Base-by-base conservation (phyloP, 2,888 invertebrate genomes). In the Troides oblongomaculatus region DNA sequence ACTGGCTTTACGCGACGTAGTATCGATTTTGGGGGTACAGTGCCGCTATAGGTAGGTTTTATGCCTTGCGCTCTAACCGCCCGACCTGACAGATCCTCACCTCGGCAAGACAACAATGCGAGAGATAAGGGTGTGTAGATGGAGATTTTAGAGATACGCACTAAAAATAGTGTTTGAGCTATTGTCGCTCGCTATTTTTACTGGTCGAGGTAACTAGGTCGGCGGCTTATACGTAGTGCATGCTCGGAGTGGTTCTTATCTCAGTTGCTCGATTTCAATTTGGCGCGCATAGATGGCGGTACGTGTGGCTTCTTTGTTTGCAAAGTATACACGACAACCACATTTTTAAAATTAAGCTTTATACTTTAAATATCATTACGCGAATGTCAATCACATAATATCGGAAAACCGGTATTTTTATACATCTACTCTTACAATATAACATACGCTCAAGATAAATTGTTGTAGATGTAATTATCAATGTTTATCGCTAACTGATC, bases 101-200 rank as follows among this genome's bases (percentile, higher is more conserved):
- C 71, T 69, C 71, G 1, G 21, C 43, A 71, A 74, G 65, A 77
- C 67, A 80, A 79, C 81, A 80, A 79, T 77, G 73, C 71, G 68
- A 73, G 77, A 87, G 84, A 84, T 83, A 86, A 88, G 83, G 82
- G 78, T 81, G 79, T 83, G 81, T 85, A 82, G 78, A 83, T 85
- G 84, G 73, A 84, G 82, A 86, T 86, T 86, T 88, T 83, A 81
- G 80, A 86, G 86, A 90, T 89, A 88, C 84, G 84, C 83, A 86
- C 89, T 91, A 91, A 84, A 89, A 92, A 92, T 92, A 92, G 91
- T 86, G 84, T 83, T 88, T 84, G 91, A 92, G 92, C 90, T 90
- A 90, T 91, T 90, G 90, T 89, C 85, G 83, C 79, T 75, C 81
- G 89, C 90, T 92, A 92, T 92, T 92, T 92, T 91, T 90, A 89